A percentile compares a stretch with the other conserved stretches of the same genome.
These are phyloP conservation scores for Parotocinclus haroldoi DNA, from an alignment of 2,797 vertebrate species.

Conservation along the genomic window DNA sequence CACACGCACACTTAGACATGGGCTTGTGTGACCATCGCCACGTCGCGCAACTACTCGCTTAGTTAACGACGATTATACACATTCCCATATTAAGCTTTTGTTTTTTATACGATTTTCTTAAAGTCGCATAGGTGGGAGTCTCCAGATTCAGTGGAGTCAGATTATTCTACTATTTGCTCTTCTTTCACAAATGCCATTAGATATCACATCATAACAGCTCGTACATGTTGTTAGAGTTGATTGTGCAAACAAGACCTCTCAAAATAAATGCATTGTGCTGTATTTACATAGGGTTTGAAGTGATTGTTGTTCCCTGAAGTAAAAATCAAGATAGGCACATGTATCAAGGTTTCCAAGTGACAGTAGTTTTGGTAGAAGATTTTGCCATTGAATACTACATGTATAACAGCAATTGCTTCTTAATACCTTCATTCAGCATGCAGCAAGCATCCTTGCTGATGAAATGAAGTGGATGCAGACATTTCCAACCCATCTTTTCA, in stretches of 20 bases:
- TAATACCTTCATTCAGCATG: background rate
- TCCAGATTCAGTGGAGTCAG: slow-evolving; percentile 10
- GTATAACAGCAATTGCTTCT: background rate
- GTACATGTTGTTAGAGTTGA: no score
- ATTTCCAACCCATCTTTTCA: slow-evolving; percentile 32
- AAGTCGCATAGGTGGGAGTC: slow-evolving; percentile 24
- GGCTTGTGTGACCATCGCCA: slow-evolving; percentile 60
- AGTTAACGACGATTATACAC: slow-evolving; percentile 79
- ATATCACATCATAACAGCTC: no score
- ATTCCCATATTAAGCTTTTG: slow-evolving; percentile 56
- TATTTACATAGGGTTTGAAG: no score
- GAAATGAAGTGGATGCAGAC: background rate
- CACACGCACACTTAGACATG: slow-evolving; percentile 28
- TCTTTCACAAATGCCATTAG: no score
- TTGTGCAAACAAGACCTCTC: no score
- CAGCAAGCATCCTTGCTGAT: background rate
- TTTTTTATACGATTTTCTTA: slow-evolving; percentile 27
- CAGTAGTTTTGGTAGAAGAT: no score
- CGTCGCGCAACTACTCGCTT: slow-evolving; percentile 65
- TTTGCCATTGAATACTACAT: no score
- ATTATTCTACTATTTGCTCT: no score
- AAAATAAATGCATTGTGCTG: no score
- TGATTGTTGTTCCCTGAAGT: no score
- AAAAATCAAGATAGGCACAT: no score
- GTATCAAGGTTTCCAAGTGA: no score